phyloP scores from a whole-genome alignment of 2,888 invertebrate genomes.

The Amphipoea lucens region DNA sequence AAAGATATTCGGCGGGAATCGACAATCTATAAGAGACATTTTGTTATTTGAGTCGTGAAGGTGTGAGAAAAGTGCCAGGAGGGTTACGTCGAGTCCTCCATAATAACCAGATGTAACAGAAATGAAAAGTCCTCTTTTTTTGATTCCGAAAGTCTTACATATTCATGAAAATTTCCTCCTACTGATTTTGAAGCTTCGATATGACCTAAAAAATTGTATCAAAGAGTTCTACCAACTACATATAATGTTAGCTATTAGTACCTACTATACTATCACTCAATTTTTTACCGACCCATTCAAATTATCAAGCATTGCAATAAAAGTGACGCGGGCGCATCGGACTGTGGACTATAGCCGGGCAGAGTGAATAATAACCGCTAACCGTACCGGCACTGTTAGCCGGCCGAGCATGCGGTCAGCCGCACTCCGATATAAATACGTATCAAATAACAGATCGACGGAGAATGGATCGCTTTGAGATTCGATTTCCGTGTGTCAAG shows the following conservation, averaged over 20 bases:
- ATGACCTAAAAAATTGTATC: not conserved
- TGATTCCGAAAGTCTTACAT: not conserved
- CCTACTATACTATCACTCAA: not conserved
- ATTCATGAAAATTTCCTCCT: not conserved
- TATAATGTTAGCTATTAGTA: constrained; percentile 6
- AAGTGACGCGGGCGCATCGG: constrained; percentile 44
- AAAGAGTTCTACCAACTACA: not conserved
- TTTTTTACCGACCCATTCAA: constrained; percentile 22
- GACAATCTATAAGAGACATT: not conserved
- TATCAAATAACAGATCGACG: constrained; percentile 52
- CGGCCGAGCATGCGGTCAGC: constrained; percentile 56
- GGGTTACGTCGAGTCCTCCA: not conserved
- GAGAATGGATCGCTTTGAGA: constrained; percentile 10
- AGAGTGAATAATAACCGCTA: constrained; percentile 47
- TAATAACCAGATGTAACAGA: not conserved
- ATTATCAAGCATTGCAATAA: constrained; percentile 50
- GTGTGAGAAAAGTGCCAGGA: not conserved
- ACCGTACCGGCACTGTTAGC: constrained; percentile 63
- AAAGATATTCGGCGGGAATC: not conserved
- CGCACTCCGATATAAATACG: constrained; percentile 40
- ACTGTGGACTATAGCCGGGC: constrained; percentile 37
- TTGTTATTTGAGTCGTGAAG: not conserved
- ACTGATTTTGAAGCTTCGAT: not conserved
- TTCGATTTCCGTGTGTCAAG: constrained; percentile 36
- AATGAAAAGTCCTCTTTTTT: not conserved